Base-by-base conservation (phyloP, 2,113 vertebrate genomes). In the Hucho hucho region DNA sequence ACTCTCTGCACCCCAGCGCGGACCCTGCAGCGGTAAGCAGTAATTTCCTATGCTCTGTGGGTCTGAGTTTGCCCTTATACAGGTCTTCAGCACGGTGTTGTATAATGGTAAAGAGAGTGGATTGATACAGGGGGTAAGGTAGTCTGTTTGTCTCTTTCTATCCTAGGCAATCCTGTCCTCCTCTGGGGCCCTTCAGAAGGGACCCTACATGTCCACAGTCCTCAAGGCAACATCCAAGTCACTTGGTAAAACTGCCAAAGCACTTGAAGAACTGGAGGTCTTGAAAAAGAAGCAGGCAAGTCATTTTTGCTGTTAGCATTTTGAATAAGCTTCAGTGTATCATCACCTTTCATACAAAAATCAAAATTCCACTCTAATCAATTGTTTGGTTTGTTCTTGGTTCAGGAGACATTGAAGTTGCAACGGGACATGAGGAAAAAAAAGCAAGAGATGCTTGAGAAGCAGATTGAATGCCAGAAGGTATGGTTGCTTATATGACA, bases 351-450 rank as follows among this genome's bases (percentile, higher is more conserved):
- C 12, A 22, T 64, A 1, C 61, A 25, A 22, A 22, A 22, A 7
- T 75, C 12, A 3, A 24, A 43, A 43, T 11, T 43, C 37, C 37
- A 18, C 16, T 18, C 3, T 53, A 14, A 25, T 72, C 22, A 69
- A 59, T 14, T 64, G 22, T 64, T 64, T 0, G 47, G 22, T 46
- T 68, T 82, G 79, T 64, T n/a, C 63, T 2, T 24, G 78, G 4
- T 82, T 18, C 29, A 99, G 98, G 97, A 99, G 84, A 93, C 97
- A 63, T 87, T 99, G 83, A 98, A 98, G 78, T 90, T 99, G 68
- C 97, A 99, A 73, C 97, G 98, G 81, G 98, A 98, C 87, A 98
- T 98, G 98, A 96, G 95, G 74, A 99, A 98, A 92, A 98, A 98
- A 92, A 98, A 95, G 84, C 97, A 98, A 77, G 97, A 98, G 91